phyloP scores from a whole-genome alignment of 1,140 invertebrate genomes.

The Plectrocnemia conspersa region DNA sequence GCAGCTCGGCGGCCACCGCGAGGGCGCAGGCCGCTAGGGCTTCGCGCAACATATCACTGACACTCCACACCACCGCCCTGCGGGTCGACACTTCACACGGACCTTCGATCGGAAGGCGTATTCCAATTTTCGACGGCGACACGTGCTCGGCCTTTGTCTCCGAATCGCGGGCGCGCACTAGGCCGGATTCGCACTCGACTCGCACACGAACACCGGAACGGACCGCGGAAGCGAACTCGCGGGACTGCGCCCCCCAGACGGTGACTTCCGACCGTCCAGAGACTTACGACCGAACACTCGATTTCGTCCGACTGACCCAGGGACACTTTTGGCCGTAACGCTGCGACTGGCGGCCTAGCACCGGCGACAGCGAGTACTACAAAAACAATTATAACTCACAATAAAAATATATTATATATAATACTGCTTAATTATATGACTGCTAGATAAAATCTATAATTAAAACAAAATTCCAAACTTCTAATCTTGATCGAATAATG shows the following conservation, averaged over 20 bases:
- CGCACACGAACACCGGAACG: slow-evolving; percentile 14
- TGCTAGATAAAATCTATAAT: too few species aligned
- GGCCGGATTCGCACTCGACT: neutral
- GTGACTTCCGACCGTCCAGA: neutral
- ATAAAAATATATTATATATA: too few species aligned
- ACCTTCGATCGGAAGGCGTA: neutral
- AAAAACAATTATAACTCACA: too few species aligned
- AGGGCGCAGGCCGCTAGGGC: neutral
- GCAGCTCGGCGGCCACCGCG: too few species aligned
- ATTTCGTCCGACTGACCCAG: neutral
- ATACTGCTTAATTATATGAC: too few species aligned
- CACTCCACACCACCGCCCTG: too few species aligned
- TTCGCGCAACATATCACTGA: too few species aligned
- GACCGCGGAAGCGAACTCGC: neutral
- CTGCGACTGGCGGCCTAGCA: neutral
- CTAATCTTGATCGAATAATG: too few species aligned
- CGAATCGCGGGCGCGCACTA: neutral
- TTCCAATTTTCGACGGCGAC: neutral
- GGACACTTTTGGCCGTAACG: neutral
- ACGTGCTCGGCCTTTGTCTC: slow-evolving; percentile 5
- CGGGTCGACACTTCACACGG: neutral
- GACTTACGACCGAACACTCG: neutral
- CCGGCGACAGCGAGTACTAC: too few species aligned
- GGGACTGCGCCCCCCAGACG: neutral
- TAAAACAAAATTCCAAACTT: too few species aligned